phyloP scores from a whole-genome alignment of 2,797 vertebrate genomes.

The Vipera ursinii region DNA sequence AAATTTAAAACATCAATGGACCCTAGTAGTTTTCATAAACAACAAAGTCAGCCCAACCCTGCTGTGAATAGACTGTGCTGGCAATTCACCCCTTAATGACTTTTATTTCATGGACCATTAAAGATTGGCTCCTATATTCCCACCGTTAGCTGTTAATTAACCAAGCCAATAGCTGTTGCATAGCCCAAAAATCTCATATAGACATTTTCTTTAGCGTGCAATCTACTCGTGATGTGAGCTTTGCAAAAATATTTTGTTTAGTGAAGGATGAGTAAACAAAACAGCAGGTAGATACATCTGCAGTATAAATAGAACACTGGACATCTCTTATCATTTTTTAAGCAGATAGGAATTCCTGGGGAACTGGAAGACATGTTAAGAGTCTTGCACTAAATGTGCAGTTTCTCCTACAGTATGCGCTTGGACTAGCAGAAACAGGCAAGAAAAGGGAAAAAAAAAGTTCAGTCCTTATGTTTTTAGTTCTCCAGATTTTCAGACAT shows the following conservation, averaged over 20 bases:
- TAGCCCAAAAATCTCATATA: neutral
- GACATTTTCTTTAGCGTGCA: neutral
- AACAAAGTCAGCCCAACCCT: neutral
- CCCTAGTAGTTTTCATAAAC: neutral
- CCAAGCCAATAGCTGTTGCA: neutral
- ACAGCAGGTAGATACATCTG: neutral
- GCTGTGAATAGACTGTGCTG: neutral
- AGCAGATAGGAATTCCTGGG: neutral
- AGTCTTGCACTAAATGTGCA: neutral
- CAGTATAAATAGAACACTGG: neutral
- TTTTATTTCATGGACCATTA: neutral
- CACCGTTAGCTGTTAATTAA: neutral
- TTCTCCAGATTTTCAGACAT: neutral
- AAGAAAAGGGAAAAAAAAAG: neutral
- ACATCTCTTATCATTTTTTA: neutral
- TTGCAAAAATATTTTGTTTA: neutral
- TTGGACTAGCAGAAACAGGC: neutral
- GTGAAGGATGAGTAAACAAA: neutral
- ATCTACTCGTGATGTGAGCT: neutral
- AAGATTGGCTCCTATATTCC: neutral
- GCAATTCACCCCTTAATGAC: neutral
- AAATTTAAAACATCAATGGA: neutral
- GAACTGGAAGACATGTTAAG: neutral
- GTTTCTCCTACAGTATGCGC: neutral
- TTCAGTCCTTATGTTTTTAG: constrained; percentile 10